A percentile compares a stretch with the other conserved stretches of the same genome.
Conservation (phyloP, 2,888 invertebrate genomes). For the Heliconius ismenius region DNA sequence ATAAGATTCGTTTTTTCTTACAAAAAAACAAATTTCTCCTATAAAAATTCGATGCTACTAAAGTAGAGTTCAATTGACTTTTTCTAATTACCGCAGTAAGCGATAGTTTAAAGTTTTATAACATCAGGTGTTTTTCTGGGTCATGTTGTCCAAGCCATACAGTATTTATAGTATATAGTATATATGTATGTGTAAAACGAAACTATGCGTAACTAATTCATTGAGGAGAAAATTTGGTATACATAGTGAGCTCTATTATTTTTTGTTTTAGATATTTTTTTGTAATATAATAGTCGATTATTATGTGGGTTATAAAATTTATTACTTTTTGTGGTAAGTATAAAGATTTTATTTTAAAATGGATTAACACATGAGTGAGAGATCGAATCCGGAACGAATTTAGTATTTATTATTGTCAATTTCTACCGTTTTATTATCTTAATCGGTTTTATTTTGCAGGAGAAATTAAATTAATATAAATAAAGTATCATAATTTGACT, state of each 20-base stretch:
- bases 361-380: no score
- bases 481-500: no score
- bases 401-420: no score
- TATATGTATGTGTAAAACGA: slow-evolving; percentile 4
- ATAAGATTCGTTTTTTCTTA: no score
- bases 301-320: no score
- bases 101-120: background rate
- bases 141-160: background rate
- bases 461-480: no score
- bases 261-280: background rate
- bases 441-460: no score
- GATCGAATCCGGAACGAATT: no score
- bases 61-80: background rate
- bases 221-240: slow-evolving; percentile 21
- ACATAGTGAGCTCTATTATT: background rate
- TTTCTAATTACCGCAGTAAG: background rate
- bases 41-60: background rate
- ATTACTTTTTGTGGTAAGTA: no score
- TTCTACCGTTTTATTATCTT: no score
- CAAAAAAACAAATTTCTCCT: background rate
- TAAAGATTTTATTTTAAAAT: no score
- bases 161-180: slow-evolving; percentile 6
- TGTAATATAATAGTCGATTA: background rate
- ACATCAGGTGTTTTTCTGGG: slow-evolving; percentile 5
- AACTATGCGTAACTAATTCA: slow-evolving; percentile 27